A percentile compares a stretch with the other conserved stretches of the same genome.
These are phyloP conservation scores for Ochropleura leucogaster DNA, from an alignment of 2,888 invertebrate species.

Conservation along the genomic window DNA sequence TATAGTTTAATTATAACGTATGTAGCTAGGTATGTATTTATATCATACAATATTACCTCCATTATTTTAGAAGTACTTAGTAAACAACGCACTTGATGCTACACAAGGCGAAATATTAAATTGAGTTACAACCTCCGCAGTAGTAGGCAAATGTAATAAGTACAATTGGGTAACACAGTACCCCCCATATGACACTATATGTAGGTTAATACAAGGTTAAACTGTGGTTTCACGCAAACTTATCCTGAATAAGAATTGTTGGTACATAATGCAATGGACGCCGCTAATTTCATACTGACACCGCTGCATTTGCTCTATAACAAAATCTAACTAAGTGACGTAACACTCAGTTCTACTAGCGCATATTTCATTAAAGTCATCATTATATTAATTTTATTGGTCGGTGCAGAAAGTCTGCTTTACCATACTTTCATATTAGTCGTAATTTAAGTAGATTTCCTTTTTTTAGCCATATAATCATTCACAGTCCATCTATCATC, in stretches of 20 bases:
- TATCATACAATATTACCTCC: neutral
- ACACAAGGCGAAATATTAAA: conserved; percentile 14
- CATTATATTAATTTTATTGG: neutral
- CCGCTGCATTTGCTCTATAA: neutral
- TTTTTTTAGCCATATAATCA: neutral
- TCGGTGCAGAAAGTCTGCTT: neutral
- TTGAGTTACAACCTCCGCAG: conserved; percentile 19
- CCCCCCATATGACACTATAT: conserved; percentile 2
- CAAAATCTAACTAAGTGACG: neutral
- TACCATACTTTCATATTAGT: neutral
- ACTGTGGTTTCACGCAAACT: conserved; percentile 21
- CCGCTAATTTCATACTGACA: neutral
- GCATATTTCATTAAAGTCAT: neutral
- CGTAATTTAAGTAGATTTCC: neutral
- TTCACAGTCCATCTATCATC: neutral
- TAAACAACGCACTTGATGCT: conserved; percentile 4
- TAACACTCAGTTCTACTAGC: neutral
- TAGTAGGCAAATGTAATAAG: neutral
- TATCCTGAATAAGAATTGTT: conserved; percentile 22
- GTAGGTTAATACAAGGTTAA: conserved; percentile 10
- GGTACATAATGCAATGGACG: neutral
- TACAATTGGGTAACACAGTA: conserved; percentile 20
- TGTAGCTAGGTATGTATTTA: neutral
- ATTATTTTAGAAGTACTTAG: conserved; percentile 20
- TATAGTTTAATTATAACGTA: conserved; percentile 18